Conservation (phyloP, 2,797 vertebrate species). For the Micromesistius poutassou region DNA sequence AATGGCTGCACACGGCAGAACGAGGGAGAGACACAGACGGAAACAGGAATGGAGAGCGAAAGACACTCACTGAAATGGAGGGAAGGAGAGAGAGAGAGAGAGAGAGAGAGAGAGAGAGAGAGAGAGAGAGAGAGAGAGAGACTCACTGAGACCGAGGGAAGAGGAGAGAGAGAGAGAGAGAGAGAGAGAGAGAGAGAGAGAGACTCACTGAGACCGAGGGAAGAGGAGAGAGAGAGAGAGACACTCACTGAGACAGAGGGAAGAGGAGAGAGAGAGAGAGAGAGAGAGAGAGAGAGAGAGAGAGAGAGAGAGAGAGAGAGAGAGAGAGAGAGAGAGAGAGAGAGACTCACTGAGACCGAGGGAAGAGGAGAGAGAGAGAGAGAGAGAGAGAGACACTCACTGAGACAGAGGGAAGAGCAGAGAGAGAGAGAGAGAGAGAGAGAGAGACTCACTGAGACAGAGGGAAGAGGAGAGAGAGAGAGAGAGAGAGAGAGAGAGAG, state of each 20-base stretch:
- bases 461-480: neutral
- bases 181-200: neutral
- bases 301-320: neutral
- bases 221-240: neutral
- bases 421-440: neutral
- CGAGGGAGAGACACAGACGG: neutral
- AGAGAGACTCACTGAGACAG: neutral
- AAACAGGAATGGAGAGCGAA: neutral
- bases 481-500: neutral
- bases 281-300: neutral
- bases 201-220: too few species aligned
- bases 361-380: too few species aligned
- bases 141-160: neutral
- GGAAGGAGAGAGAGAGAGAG: neutral
- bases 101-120: neutral
- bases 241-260: neutral
- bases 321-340: neutral
- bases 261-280: conserved; percentile 1
- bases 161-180: neutral
- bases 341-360: too few species aligned
- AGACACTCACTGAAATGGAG: neutral
- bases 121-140: neutral
- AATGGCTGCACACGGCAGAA: neutral
- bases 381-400: neutral
- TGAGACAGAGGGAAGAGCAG: neutral